Base-by-base conservation (phyloP, 2,888 invertebrate genomes). In the Volucella bombylans region DNA sequence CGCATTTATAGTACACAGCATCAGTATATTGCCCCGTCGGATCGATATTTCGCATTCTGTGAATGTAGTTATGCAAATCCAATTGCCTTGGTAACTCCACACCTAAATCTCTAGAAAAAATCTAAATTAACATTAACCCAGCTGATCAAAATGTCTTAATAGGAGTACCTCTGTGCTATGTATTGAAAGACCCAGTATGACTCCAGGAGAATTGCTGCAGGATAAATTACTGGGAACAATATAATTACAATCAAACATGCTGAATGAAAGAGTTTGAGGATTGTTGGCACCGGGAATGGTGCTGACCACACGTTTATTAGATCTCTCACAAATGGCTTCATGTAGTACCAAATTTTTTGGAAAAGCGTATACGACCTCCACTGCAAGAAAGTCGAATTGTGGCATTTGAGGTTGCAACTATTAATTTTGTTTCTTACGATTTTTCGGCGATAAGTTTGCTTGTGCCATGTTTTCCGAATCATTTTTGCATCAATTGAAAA, bases 361-460 rank as follows among this genome's bases (percentile, higher is more conserved):
- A 18, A 1, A 8, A 83, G 43, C 10, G 59, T 12, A 54, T 61
- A 79, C 0, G 74, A 31, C 50, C 55, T 79, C 74, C 69, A 83
- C 83, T 83, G 31, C 12, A 78, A 71, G 9, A 31, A 47, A 12
- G 0, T 12, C 12, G 15, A 14, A 11, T 1, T 9, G 1, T 45
- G 2, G 1, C 3, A 10, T 43, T 11, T 4, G 8, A 23, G 2
- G 18, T 23, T 23, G 18, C 18, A 23, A 69, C 18, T 41, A 0
- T 11, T 1, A 38, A 4, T 38, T 1, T 9, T 43, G 1, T 8
- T 47, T 12, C 50, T 69, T 74, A 79, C 83, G 45, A 83, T 74
- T 74, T 83, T 83, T 39, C 83, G 73, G 38, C 83, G 83, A 47
- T 83, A 79, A 11, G 54, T 14, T 61, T 79, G 83, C 8, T 79